Percentiles rank a stretch among this genome's conserved stretches.
These are phyloP conservation scores for Dasypogon diadema DNA, from an alignment of 2,888 invertebrate genomes.

Conservation along the genomic window DNA sequence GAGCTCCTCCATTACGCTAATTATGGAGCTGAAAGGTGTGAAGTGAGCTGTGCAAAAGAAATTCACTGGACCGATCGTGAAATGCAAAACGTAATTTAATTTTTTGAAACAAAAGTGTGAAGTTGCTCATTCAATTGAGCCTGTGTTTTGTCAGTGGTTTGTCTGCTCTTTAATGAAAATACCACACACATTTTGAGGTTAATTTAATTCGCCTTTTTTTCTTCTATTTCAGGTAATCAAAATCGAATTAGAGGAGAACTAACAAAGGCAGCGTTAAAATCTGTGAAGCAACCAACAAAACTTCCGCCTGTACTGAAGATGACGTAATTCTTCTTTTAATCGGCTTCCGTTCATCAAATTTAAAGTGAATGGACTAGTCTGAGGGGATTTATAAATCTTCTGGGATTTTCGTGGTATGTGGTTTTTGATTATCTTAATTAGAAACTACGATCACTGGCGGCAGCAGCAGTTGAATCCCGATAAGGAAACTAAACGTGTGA, in stretches of 20 bases:
- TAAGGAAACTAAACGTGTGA: no score
- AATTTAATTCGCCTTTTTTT: conserved; percentile 6
- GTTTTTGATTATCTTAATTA: conserved; percentile 2
- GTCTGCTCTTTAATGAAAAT: conserved; percentile 1
- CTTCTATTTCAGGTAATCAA: conserved; percentile 12
- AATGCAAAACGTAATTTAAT: neutral
- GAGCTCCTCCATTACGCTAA: neutral
- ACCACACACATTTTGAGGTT: neutral
- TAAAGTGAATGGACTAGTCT: neutral
- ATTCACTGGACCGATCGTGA: no score
- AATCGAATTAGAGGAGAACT: conserved; percentile 22
- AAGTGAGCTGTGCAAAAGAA: neutral
- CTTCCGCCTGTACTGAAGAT: conserved; percentile 11
- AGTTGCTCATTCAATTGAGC: no score
- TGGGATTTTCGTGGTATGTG: neutral
- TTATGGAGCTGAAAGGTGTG: neutral
- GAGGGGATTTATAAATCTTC: conserved; percentile 12
- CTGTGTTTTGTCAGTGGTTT: no score
- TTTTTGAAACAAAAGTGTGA: no score
- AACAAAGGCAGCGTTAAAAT: neutral
- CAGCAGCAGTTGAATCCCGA: neutral
- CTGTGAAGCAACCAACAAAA: neutral
- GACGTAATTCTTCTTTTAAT: conserved; percentile 12
- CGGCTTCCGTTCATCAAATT: conserved; percentile 15
- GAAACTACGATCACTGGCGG: neutral